These are phyloP conservation scores for Mallateleia sp. DNA, from an alignment of 2,888 invertebrate species.

Conservation along the genomic window DNA sequence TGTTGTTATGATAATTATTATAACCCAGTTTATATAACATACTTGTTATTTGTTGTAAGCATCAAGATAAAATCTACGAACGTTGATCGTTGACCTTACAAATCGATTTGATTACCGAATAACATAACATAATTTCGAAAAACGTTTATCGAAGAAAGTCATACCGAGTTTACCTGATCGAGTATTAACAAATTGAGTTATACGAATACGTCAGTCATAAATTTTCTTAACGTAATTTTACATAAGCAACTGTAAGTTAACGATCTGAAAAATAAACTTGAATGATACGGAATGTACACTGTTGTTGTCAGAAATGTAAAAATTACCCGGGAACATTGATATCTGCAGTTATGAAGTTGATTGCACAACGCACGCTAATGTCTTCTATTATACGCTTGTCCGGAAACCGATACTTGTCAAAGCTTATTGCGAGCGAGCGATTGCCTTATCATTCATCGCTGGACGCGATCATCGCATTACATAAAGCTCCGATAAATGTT, in stretches of 20 bases:
- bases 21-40: neutral
- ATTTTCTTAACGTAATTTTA: neutral
- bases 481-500: no score
- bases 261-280: no score
- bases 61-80: constrained; percentile 13
- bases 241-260: no score
- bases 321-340: no score
- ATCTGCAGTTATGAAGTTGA: no score
- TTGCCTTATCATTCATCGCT: neutral
- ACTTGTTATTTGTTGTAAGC: constrained; percentile 8
- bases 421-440: no score
- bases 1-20: neutral
- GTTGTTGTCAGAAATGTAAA: no score
- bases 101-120: neutral
- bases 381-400: no score
- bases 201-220: neutral
- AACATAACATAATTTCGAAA: neutral
- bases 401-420: no score
- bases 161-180: neutral
- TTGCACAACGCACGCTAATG: no score
- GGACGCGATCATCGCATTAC: no score
- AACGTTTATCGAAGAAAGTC: neutral
- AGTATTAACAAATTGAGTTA: neutral
- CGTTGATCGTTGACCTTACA: constrained; percentile 15
- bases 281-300: no score